These are phyloP conservation scores for Pinctada fucata DNA, from an alignment of 2,888 invertebrate species.

Conservation along the genomic window DNA sequence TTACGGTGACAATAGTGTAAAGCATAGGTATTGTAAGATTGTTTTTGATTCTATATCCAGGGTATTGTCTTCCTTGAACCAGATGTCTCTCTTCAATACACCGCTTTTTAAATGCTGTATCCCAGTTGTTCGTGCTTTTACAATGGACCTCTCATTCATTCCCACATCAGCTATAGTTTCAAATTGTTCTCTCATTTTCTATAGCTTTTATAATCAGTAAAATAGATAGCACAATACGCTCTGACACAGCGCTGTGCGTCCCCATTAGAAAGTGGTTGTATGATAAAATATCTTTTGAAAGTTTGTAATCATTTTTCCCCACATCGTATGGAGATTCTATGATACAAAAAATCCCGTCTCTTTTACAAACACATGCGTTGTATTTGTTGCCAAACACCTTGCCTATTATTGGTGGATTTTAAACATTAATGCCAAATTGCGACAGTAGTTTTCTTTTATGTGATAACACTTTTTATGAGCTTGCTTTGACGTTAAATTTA, in stretches of 20 bases:
- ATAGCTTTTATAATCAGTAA: conserved; percentile 28
- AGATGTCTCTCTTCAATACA: conserved; percentile 25
- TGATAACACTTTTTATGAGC: too few relatives aligned
- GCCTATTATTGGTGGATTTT: conserved; percentile 19
- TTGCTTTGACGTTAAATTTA: too few relatives aligned
- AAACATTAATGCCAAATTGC: conserved; percentile 5
- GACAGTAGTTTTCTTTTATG: not conserved
- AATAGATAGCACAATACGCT: conserved; percentile 20
- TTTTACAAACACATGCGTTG: conserved; percentile 15
- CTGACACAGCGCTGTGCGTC: conserved; percentile 20
- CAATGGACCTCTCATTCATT: conserved; percentile 21
- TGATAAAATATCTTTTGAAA: conserved; percentile 31
- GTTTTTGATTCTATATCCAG: conserved; percentile 5
- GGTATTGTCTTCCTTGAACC: conserved; percentile 18
- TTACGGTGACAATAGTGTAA: conserved; percentile 19
- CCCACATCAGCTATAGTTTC: conserved; percentile 30
- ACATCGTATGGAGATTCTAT: conserved; percentile 11
- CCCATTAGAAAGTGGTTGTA: conserved; percentile 19
- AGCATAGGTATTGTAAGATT: conserved; percentile 26
- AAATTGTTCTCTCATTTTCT: conserved; percentile 32
- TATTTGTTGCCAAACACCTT: conserved; percentile 4
- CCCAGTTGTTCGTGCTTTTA: conserved; percentile 7
- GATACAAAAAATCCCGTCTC: conserved; percentile 16
- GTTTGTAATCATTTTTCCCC: conserved; percentile 26
- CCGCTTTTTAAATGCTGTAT: conserved; percentile 19